These are phyloP conservation scores for Mustela lutreola DNA, from an alignment of 2,113 vertebrate species.

Conservation along the genomic window DNA sequence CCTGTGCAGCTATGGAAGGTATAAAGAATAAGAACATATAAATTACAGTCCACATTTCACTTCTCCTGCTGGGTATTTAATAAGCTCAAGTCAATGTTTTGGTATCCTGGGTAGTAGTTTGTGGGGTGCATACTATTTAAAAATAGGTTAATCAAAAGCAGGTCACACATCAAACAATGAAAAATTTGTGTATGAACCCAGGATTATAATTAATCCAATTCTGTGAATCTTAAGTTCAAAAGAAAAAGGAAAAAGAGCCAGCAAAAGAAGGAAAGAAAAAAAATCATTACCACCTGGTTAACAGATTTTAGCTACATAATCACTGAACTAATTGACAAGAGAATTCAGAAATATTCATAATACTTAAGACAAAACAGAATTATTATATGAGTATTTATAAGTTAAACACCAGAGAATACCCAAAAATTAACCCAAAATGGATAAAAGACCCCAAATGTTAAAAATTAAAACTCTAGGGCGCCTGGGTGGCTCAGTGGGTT, in stretches of 20 bases:
- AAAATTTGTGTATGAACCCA: background rate
- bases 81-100: background rate
- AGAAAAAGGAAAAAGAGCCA: background rate
- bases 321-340: background rate
- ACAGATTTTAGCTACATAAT: background rate
- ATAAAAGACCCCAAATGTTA: background rate
- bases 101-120: background rate
- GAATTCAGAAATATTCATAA: background rate
- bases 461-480: background rate
- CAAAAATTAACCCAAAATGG: background rate
- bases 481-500: no score
- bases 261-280: background rate
- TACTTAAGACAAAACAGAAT: background rate
- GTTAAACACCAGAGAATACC: background rate
- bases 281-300: background rate
- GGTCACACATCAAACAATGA: background rate
- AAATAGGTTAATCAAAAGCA: background rate
- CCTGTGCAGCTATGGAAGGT: background rate
- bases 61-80: background rate
- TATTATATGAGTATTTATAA: background rate
- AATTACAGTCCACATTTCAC: background rate
- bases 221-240: background rate
- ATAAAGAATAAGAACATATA: background rate
- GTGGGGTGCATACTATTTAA: background rate
- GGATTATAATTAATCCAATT: background rate